Base-by-base conservation (phyloP, 1,140 invertebrate species). In the Leptinotarsa defecta region DNA sequence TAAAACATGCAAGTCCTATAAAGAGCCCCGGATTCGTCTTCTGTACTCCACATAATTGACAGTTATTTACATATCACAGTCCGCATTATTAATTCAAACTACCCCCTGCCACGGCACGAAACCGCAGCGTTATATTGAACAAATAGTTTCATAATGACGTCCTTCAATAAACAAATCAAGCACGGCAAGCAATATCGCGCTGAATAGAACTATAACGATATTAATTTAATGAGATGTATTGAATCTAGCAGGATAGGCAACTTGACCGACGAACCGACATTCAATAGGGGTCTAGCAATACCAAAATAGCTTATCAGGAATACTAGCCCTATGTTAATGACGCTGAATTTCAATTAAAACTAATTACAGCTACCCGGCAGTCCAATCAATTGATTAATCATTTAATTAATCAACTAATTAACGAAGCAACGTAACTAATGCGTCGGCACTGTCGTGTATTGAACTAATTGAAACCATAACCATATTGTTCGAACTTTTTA, bases 321-420 rank as follows among this genome's bases (percentile, higher is more conserved):
- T 68, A 73, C 77, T 63, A 63, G 79, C 75, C 78, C 74, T 62
- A 81, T 80, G 80, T 79, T 83, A 81, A 83, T 81, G 82, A 84
- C 81, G 82, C 78, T 78, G 80, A 79, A 81, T 83, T 83, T 84
- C 81, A 84, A 84, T 84, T 84, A 84, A 83, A 84, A 84, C 81
- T 83, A 83, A 84, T 84, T 84, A 84, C 78, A 77, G 74, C 81
- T 77, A 77, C 78, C 81, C 81, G 80, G 79, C 80, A 81, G 79
- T 78, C 83, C 83, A 81, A 84, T 84, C 83, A 84, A 84, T 84
- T 84, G 81, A 84, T 83, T 83, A 83, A 83, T 84, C 83, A 84
- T 83, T 83, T 82, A 83, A 83, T 83, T 83, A 82, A 83, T 84
- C 79, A 80, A 80, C 80, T 84, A 83, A 84, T 84, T 82, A 84